phyloP scores from a whole-genome alignment of 2,113 vertebrate species.

The Nannobrachium achirus region DNA sequence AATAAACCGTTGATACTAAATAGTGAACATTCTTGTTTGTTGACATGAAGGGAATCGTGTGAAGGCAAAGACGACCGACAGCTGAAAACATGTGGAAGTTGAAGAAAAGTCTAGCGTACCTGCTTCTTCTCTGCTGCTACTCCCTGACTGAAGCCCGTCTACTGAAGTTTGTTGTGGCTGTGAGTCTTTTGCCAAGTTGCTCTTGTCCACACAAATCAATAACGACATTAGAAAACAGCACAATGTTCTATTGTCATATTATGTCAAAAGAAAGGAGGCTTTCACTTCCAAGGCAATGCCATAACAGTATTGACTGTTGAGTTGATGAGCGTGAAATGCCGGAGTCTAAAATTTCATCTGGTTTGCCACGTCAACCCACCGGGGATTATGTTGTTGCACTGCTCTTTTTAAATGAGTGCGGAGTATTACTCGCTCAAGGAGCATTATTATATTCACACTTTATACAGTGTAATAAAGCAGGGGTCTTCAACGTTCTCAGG shows the following conservation, averaged over 20 bases:
- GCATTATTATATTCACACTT: slow-evolving; percentile 57
- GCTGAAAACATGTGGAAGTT: slow-evolving; percentile 49
- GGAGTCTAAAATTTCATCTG: not conserved
- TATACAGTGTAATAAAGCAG: no score
- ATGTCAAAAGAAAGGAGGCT: not conserved
- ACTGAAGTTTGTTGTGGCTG: slow-evolving; percentile 71
- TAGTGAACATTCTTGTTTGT: not conserved
- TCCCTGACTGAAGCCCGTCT: slow-evolving; percentile 47
- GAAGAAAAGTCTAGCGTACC: slow-evolving; percentile 36
- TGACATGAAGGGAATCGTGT: slow-evolving; percentile 1
- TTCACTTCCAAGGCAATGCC: not conserved
- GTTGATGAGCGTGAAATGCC: no score
- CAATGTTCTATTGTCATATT: not conserved
- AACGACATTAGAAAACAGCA: not conserved
- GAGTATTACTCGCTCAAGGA: slow-evolving; percentile 45
- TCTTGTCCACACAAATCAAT: not conserved
- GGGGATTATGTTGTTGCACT: slow-evolving; percentile 16
- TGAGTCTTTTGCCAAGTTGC: slow-evolving; percentile 43
- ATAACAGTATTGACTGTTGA: no score
- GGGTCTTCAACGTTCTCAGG: no score
- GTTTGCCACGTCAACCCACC: slow-evolving; percentile 17
- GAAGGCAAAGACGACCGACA: not conserved
- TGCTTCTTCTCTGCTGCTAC: slow-evolving; percentile 48
- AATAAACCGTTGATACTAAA: not conserved
- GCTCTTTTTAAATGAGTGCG: slow-evolving; percentile 35